These are phyloP conservation scores for Pontoporia blainvillei DNA, from an alignment of 2,113 vertebrate genomes.

Conservation along the genomic window DNA sequence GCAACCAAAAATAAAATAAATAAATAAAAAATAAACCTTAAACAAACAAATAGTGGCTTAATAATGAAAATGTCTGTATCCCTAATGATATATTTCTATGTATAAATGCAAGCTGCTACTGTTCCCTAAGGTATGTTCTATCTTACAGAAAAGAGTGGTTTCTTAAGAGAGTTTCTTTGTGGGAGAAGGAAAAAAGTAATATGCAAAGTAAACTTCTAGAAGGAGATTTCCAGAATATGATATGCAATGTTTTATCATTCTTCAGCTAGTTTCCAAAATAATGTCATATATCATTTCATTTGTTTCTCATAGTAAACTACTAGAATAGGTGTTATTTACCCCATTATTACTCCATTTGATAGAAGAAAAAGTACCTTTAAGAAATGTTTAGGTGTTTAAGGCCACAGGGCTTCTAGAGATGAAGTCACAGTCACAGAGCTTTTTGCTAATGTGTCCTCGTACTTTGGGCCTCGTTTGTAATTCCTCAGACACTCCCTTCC, in stretches of 20 bases:
- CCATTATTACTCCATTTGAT: background rate
- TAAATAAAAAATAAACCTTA: no score
- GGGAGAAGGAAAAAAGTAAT: background rate
- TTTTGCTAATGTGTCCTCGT: background rate
- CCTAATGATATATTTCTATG: background rate
- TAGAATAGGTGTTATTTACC: background rate
- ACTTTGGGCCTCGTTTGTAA: background rate
- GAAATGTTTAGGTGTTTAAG: background rate
- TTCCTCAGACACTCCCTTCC: background rate
- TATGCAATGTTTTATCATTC: background rate
- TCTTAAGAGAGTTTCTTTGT: background rate
- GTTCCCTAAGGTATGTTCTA: background rate
- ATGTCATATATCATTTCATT: background rate
- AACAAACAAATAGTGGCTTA: background rate
- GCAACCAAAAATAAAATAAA: no score
- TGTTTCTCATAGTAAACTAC: background rate
- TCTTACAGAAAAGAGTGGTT: background rate
- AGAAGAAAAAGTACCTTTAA: background rate
- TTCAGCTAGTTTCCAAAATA: background rate
- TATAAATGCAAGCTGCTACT: background rate
- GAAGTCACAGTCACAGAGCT: background rate
- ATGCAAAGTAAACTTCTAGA: background rate
- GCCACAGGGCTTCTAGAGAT: background rate
- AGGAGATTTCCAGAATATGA: background rate
- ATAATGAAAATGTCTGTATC: background rate